phyloP scores from a whole-genome alignment of 1,140 invertebrate species.

The Scaptodrosophila lebanonensis region DNA sequence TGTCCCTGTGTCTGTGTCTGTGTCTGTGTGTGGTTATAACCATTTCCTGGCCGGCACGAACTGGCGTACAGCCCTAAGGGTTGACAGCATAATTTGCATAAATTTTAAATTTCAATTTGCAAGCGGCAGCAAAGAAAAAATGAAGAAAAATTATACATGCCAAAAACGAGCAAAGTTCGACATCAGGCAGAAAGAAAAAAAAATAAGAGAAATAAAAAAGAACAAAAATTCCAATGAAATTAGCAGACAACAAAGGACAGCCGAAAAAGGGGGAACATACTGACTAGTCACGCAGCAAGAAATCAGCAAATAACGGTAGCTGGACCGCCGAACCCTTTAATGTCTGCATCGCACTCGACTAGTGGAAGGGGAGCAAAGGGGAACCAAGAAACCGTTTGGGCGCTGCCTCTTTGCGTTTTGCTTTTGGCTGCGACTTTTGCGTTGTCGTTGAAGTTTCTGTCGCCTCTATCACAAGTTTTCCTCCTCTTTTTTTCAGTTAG shows the following conservation, averaged over 20 bases:
- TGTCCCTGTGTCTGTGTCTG: neutral
- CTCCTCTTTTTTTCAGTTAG: neutral
- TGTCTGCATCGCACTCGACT: constrained; percentile 29
- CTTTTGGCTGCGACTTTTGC: constrained; percentile 23
- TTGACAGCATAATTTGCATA: constrained; percentile 64
- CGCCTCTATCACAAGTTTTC: constrained; percentile 14
- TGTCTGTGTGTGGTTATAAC: constrained; percentile 35
- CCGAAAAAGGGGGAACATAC: neutral
- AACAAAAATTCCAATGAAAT: constrained; percentile 48
- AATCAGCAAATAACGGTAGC: too few relatives aligned
- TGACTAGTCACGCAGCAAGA: too few relatives aligned
- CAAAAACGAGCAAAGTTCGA: constrained; percentile 14
- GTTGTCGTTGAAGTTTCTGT: constrained; percentile 36
- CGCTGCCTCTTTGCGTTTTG: too few relatives aligned
- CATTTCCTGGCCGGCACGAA: constrained; percentile 47
- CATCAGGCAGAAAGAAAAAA: constrained; percentile 9
- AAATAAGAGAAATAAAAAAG: constrained; percentile 4
- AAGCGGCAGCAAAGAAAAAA: constrained; percentile 25
- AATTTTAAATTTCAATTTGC: constrained; percentile 76
- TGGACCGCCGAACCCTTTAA: neutral
- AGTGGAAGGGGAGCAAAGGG: neutral
- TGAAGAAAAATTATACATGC: constrained; percentile 49
- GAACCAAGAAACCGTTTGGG: too few relatives aligned
- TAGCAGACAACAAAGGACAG: constrained; percentile 66
- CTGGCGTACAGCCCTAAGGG: constrained; percentile 40